phyloP scores from a whole-genome alignment of 2,797 vertebrate genomes.

The Tolypeutes matacus region DNA sequence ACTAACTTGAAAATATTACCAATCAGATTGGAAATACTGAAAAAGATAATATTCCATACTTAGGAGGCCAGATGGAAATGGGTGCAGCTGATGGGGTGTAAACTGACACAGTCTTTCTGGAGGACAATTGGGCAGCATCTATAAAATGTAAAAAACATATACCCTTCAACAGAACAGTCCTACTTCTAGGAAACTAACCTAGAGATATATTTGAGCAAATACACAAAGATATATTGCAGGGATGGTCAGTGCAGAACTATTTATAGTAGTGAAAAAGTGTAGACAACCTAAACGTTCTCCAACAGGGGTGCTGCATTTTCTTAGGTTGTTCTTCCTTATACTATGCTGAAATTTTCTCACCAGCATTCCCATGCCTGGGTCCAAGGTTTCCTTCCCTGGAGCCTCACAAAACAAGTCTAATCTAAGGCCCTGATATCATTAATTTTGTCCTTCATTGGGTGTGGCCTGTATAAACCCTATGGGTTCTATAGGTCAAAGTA shows the following conservation, averaged over 20 bases:
- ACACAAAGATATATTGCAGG: background rate
- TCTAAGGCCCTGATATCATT: background rate
- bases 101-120: background rate
- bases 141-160: background rate
- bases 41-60: background rate
- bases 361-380: background rate
- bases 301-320: background rate
- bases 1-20: slow-evolving; percentile 8
- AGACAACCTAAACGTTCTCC: background rate
- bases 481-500: background rate
- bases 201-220: slow-evolving; percentile 7
- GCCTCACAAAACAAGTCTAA: slow-evolving; percentile 43
- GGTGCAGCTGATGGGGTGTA: background rate
- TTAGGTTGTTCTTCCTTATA: background rate
- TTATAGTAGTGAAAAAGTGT: background rate
- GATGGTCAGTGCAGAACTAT: background rate
- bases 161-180: background rate
- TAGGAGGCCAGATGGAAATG: background rate
- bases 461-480: background rate
- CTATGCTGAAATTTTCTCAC: slow-evolving; percentile 24
- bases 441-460: slow-evolving; percentile 11
- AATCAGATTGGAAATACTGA: background rate
- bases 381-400: background rate
- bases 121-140: background rate
- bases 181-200: slow-evolving; percentile 25